Base-by-base conservation (phyloP, 2,113 vertebrate genomes). In the Otis tarda region DNA sequence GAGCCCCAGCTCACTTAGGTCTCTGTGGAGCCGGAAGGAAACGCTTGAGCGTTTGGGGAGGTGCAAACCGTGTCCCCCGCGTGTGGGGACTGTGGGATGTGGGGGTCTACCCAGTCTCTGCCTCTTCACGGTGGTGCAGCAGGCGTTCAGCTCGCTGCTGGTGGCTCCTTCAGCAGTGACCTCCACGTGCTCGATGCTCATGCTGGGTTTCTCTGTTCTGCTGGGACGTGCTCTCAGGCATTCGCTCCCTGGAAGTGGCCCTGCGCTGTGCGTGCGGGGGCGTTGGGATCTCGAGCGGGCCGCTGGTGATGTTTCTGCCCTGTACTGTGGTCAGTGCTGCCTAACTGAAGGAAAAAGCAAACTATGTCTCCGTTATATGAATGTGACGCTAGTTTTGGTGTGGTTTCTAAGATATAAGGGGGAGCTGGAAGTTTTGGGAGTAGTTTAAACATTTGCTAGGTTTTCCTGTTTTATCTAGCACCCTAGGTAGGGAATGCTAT, bases 111-210 rank as follows among this genome's bases (percentile, higher is more conserved):
- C 2, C 14, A 2, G 11, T 23, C 55, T 18, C 39, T 33, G 61
- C n/a, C 60, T 30, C 83, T n/a, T 7, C 0, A 4, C n/a, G 52
- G 5, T 28, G 41, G 52, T 3, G 2, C 52, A 28, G n/a, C 17
- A 3, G 1, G 3, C 5, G 7, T 12, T 59, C 2, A 1, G 20
- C 83, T 67, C 9, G 1, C 45, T 24, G 19, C 10, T 0, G 4
- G 39, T 8, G 60, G 33, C n/a, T 24, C 39, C 39, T 45, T 27
- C 59, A 7, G n/a, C 5, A 18, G 70, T 33, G 70, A 28, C n/a
- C 27, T 47, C n/a, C 33, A 17, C 8, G 50, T 39, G 39, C 39
- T 39, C 39, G 39, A 39, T 6, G 33, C 69, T 24, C 1, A 17
- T 19, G 41, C 41, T 30, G 52, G 41, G 60, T 33, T 37, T 47